Evolutionary conservation across 2,888 invertebrate genomes (phyloP).

Genomic region (Machimus atricapillus): DNA sequence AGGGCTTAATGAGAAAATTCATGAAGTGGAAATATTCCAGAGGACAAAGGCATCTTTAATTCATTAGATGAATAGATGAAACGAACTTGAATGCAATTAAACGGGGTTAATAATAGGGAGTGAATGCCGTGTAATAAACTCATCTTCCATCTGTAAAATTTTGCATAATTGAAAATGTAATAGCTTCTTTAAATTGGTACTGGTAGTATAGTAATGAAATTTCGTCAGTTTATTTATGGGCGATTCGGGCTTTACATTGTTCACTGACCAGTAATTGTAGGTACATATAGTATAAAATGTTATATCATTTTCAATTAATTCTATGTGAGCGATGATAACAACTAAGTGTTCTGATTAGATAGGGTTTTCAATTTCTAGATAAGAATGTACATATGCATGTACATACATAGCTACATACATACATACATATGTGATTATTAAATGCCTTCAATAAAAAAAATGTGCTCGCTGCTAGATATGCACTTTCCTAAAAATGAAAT

Average conservation of each 20-base stretch:
- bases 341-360: background rate
- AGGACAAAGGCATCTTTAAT: conserved; percentile 47
- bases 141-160: conserved; percentile 14
- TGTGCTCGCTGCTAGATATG: too few species aligned
- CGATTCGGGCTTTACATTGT: background rate
- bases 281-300: background rate
- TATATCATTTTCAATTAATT: background rate
- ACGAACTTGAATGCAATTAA: conserved; percentile 31
- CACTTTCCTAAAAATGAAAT: too few species aligned
- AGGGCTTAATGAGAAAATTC: conserved; percentile 48
- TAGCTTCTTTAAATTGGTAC: background rate
- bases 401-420: too few species aligned
- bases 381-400: background rate
- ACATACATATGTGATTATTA: too few species aligned
- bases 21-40: conserved; percentile 46
- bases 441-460: too few species aligned
- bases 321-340: background rate
- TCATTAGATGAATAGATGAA: conserved; percentile 44
- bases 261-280: background rate
- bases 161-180: background rate
- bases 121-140: conserved; percentile 6
- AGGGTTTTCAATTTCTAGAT: background rate
- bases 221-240: background rate
- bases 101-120: conserved; percentile 23
- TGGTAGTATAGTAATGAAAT: background rate